Percentiles rank a stretch among this genome's conserved stretches.
phyloP scores from a whole-genome alignment of 2,797 vertebrate species.

The Lagocephalus sceleratus region DNA sequence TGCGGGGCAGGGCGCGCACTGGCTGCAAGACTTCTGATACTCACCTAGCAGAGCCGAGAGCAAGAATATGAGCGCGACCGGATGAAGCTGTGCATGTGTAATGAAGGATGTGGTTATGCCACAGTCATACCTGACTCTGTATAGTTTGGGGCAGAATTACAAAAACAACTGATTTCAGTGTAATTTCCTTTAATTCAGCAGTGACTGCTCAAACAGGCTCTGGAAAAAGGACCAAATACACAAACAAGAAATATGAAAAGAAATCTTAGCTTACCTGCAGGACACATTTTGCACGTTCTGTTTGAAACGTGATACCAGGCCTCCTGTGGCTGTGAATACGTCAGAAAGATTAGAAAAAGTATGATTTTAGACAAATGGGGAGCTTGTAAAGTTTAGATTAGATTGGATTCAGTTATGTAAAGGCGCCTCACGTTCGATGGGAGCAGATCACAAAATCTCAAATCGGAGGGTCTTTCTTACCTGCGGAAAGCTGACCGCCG shows the following conservation, averaged over 20 bases:
- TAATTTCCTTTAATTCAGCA: too few species aligned
- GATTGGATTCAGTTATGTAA: too few species aligned
- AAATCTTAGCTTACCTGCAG: constrained; percentile 57
- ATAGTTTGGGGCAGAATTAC: not conserved
- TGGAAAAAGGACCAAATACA: not conserved
- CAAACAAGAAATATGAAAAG: not conserved
- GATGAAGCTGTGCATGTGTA: constrained; percentile 31
- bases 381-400: too few species aligned
- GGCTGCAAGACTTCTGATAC: constrained; percentile 15
- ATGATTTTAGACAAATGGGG: not conserved
- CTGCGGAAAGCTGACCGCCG: constrained; percentile 24
- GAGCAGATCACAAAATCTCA: too few species aligned
- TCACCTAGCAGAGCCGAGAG: constrained; percentile 42
- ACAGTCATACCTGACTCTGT: not conserved
- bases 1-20: constrained; percentile 39
- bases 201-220: constrained; percentile 2
- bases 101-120: constrained; percentile 61
- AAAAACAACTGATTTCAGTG: not conserved
- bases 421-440: too few species aligned
- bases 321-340: not conserved
- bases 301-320: accelerated
- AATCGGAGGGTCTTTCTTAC: constrained; percentile 33
- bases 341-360: not conserved
- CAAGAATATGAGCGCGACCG: constrained; percentile 20
- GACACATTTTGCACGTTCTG: constrained; percentile 30